These are phyloP conservation scores for Notarius lentiginosus DNA, from an alignment of 2,113 vertebrate genomes.

Conservation along the genomic window DNA sequence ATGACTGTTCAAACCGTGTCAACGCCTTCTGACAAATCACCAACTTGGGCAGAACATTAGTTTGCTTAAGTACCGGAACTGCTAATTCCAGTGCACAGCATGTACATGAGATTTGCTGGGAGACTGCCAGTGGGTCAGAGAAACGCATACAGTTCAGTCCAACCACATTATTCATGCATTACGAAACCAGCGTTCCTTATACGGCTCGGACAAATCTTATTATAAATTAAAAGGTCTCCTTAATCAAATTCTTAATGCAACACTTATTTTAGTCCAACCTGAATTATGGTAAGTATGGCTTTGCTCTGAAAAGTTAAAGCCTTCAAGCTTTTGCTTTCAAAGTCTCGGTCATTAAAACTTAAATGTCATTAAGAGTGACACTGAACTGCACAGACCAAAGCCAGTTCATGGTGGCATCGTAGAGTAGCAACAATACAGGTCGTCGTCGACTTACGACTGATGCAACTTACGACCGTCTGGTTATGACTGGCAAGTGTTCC, in stretches of 20 bases:
- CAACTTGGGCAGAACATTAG: not conserved
- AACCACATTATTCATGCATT: constrained; percentile 55
- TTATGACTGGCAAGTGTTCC: no score
- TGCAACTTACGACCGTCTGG: no score
- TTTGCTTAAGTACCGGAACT: constrained; percentile 57
- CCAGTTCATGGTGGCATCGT: not conserved
- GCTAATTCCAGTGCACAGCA: constrained; percentile 43
- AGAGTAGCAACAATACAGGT: not conserved
- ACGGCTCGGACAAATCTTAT: constrained; percentile 57
- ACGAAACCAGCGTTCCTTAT: constrained; percentile 63
- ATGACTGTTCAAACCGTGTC: not conserved
- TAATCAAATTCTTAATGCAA: constrained; percentile 51
- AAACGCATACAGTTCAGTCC: constrained; percentile 32
- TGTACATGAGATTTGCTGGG: constrained; percentile 23
- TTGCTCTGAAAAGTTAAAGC: not conserved
- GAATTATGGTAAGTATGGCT: constrained; percentile 7
- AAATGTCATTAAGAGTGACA: not conserved
- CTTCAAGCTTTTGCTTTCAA: not conserved
- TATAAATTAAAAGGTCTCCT: constrained; percentile 46
- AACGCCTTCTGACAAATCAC: not conserved
- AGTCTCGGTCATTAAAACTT: not conserved
- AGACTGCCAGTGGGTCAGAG: constrained; percentile 11
- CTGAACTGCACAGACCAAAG: not conserved
- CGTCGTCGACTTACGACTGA: no score
- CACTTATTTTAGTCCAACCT: constrained; percentile 51